Base-by-base conservation (phyloP, 2,888 invertebrate genomes). In the Drosophila subsilvestris region DNA sequence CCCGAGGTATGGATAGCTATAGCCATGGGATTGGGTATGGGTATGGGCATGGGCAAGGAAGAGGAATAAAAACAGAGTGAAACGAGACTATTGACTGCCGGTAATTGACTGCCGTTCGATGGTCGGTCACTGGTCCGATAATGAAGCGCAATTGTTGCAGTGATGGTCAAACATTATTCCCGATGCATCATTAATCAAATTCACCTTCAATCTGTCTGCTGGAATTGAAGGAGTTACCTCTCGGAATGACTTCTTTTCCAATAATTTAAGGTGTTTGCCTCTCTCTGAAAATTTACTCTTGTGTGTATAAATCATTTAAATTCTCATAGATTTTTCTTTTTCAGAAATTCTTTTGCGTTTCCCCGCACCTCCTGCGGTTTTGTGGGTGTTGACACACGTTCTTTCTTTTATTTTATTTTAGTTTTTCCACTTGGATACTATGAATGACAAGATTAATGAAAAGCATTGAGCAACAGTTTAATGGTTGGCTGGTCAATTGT, bases 231-330 rank as follows among this genome's bases (percentile, higher is more conserved):
- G 72, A 69, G 78, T 74, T 74, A 57, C 65, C 72, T 63, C 68
- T 37, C 37, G 2, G n/a, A 37, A 73, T 70, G 72, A 59, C 59
- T 59, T 78, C 73, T 83, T 80, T 79, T 62, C 59, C 74, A 75
- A 78, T 80, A 82, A 78, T 86, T 89, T 89, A 86, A 88, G 85
- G 86, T 89, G 89, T 89, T 89, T 89, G 84, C 88, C 80, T 51
- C 70, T 60, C 49, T 71, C 62, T 37, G 25, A 60, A 63, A 63
- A 62, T 65, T 57, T 85, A 81, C 1, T 32, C 12, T 12, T 32
- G 12, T 32, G 12, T 4, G 32, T 88, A 83, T 88, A 86, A 88
- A 86, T 86, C 88, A 86, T 88, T 88, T 76, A 68, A 81, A 74
- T 74, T 65, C 43, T 27, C 37, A 59, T 12, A 50, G 53, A 50